Evolutionary conservation across 2,888 invertebrate genomes (phyloP).

Genomic region (Hydroisotoma schaefferi): DNA sequence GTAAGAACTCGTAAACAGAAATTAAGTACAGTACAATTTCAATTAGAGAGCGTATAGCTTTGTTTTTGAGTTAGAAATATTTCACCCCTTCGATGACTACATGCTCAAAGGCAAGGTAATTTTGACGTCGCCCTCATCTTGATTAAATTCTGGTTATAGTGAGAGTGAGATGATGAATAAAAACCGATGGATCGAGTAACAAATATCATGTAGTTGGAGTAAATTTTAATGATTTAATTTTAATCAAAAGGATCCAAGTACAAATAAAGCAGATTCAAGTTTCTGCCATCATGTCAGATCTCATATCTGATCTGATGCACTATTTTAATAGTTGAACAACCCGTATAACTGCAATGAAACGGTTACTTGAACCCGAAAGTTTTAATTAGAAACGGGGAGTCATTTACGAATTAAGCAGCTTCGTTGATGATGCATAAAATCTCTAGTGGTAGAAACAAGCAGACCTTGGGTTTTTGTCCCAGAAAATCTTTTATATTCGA

Average conservation of each 20-base stretch:
- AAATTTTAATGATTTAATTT: background rate
- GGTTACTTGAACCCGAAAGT: constrained; percentile 14
- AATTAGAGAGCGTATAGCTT: too few relatives aligned
- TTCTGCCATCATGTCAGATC: background rate
- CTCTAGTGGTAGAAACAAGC: constrained; percentile 21
- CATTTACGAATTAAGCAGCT: constrained; percentile 37
- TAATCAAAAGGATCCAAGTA: background rate
- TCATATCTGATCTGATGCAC: background rate
- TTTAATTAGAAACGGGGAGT: constrained; percentile 39
- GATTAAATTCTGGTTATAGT: too few relatives aligned
- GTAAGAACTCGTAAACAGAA: too few relatives aligned
- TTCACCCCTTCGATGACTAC: too few relatives aligned
- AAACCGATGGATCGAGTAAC: too few relatives aligned
- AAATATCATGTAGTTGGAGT: background rate
- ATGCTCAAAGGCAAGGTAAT: too few relatives aligned
- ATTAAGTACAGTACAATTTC: too few relatives aligned
- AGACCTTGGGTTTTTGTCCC: too few relatives aligned
- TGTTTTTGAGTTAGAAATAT: too few relatives aligned
- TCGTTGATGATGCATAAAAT: constrained; percentile 40
- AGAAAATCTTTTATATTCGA: too few relatives aligned
- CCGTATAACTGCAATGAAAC: background rate
- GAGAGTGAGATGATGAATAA: too few relatives aligned
- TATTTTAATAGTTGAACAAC: background rate
- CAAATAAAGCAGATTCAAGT: background rate
- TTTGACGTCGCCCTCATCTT: too few relatives aligned